phyloP scores from a whole-genome alignment of 2,113 vertebrate species.

The Grantiella picta region DNA sequence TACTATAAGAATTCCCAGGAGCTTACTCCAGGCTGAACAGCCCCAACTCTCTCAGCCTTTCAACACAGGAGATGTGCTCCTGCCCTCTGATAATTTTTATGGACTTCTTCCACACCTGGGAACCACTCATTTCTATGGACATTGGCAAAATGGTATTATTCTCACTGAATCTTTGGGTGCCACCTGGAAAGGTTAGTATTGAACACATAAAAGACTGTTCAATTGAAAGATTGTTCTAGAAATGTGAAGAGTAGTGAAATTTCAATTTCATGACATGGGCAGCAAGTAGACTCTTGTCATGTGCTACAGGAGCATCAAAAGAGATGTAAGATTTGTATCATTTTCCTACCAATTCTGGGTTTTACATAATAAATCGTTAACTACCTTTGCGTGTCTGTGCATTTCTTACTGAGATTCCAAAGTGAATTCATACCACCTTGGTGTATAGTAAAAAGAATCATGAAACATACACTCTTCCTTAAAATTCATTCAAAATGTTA shows the following conservation, averaged over 20 bases:
- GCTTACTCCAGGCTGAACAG: neutral
- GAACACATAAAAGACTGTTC: neutral
- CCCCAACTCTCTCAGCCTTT: neutral
- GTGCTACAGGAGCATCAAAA: neutral
- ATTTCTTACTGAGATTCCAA: neutral
- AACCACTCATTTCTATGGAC: neutral
- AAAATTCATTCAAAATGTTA: neutral
- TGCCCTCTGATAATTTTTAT: neutral
- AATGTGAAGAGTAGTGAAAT: neutral
- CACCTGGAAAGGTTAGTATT: neutral
- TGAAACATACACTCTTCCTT: neutral
- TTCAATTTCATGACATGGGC: neutral
- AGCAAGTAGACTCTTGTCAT: accelerated
- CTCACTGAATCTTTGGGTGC: accelerated
- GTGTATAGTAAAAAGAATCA: neutral
- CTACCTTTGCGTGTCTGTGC: neutral
- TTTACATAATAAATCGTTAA: neutral
- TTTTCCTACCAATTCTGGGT: neutral
- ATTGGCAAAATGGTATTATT: neutral
- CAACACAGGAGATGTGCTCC: too few species aligned
- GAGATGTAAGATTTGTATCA: neutral
- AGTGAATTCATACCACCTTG: neutral
- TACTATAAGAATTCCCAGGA: neutral
- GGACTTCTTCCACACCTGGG: neutral
- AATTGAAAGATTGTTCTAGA: neutral